Base-by-base conservation (phyloP, 2,113 vertebrate genomes). In the Ellobius talpinus region DNA sequence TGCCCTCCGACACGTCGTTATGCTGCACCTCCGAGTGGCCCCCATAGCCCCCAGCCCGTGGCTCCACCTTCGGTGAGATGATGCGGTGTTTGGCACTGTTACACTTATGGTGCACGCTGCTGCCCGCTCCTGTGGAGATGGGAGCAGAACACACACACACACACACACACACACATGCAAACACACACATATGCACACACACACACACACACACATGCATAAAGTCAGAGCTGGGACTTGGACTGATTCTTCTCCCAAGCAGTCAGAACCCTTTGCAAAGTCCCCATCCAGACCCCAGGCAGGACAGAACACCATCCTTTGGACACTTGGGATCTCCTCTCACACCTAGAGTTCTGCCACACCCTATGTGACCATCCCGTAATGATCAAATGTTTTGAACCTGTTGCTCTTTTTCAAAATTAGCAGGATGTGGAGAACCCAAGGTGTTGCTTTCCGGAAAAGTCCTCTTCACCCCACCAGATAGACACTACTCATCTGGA, bases 41-140 rank as follows among this genome's bases (percentile, higher is more conserved):
- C 93, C 99, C 99, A 97, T 99, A 99, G 95, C 99, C 99, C 39
- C 99, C 99, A 0, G 99, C 99, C 98, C 99, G 98, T 16, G 99
- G 99, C 94, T 99, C 99, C 92, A 99, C 99, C 98, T 99, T 99
- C 45, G 99, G 99, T 78, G 99, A 99, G 98, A 99, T 99, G 99
- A 99, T 99, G 96, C 99, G 99, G 95, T 99, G 99, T 98, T 99
- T 99, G 99, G 99, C 99, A 98, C 99, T 99, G 99, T 99, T 99
- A 98, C 99, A 99, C 98, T 99, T 99, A 99, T 99, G 99, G 98
- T 99, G 99, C 98, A 99, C 99, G 70, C 99, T 99, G 99, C 99
- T 99, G 94, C 99, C 99, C 55, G 99, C 99, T 97, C 99, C 99
- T 99, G 98, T 3, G 29, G 74, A 82, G 97, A 68, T 0, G 3